Percentiles rank a stretch among this genome's conserved stretches.
Conservation (phyloP, 2,113 vertebrate genomes). For the Cyprinodon variegatus region DNA sequence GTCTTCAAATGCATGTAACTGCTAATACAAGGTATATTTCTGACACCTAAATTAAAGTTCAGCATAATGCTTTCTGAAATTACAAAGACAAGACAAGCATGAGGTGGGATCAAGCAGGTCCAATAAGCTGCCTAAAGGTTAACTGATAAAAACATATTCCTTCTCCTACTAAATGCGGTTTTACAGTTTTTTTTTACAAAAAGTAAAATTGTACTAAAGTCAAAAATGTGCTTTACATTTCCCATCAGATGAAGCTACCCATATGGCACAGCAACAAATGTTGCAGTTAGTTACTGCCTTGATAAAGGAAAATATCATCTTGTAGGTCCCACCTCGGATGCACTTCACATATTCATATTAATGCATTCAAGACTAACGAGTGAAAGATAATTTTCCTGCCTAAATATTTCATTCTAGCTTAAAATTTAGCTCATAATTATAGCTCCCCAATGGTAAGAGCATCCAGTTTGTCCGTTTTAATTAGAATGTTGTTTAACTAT, state of each 20-base stretch:
- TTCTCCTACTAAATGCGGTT: not conserved
- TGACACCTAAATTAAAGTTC: constrained; percentile 22
- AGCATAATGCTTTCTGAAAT: constrained; percentile 29
- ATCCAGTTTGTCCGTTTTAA: constrained; percentile 99
- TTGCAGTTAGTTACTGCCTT: constrained; percentile 96
- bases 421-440: constrained; percentile 95
- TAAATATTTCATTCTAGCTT: constrained; percentile 99
- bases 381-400: constrained; percentile 96
- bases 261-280: constrained; percentile 92
- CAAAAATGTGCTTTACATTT: constrained; percentile 57
- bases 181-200: not conserved
- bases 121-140: constrained; percentile 27
- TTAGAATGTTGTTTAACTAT: constrained; percentile 99
- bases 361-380: constrained; percentile 94
- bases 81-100: constrained; percentile 40
- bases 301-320: constrained; percentile 96
- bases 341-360: constrained; percentile 95
- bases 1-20: constrained; percentile 18
- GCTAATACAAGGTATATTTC: constrained; percentile 21
- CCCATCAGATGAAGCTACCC: constrained; percentile 86
- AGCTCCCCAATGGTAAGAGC: constrained; percentile 93
- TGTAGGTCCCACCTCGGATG: constrained; percentile 93
- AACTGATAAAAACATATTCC: constrained; percentile 7
- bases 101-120: constrained; percentile 41
- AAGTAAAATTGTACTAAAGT: not conserved